Percentiles rank a stretch among this genome's conserved stretches.
phyloP scores from a whole-genome alignment of 92 coral and sea anemone genomes.

The Parazoanthus darwini region DNA sequence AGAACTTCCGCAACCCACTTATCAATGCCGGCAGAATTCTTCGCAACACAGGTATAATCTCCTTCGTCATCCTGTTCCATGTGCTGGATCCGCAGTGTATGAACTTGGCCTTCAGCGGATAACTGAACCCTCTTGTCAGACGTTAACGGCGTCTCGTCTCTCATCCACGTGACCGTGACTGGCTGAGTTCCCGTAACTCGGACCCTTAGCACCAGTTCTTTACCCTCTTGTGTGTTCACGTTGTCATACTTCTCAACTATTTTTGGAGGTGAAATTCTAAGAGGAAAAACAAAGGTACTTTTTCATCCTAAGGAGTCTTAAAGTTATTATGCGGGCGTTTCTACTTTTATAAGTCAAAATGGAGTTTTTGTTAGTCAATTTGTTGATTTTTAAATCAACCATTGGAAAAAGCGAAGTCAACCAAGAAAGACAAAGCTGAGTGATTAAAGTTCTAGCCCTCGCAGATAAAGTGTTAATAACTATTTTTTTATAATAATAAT shows the following conservation, averaged over 20 bases:
- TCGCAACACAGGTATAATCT: conserved; percentile 77
- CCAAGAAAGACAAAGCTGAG: no score
- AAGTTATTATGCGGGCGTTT: no score
- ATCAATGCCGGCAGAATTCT: conserved; percentile 77
- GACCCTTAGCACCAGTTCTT: conserved; percentile 55
- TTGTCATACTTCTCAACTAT: conserved; percentile 74
- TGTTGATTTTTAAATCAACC: no score
- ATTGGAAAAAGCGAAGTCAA: no score
- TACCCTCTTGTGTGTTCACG: conserved; percentile 72
- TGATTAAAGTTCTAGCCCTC: no score
- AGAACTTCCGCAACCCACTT: conserved; percentile 76
- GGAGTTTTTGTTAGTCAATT: no score
- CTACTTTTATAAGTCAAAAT: no score
- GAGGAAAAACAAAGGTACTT: neutral
- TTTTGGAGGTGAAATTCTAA: conserved; percentile 63
- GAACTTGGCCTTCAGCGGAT: conserved; percentile 61
- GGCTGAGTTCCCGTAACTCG: conserved; percentile 68
- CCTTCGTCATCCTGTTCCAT: conserved; percentile 77
- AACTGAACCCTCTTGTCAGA: conserved; percentile 54
- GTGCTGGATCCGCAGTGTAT: conserved; percentile 61
- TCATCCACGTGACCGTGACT: conserved; percentile 67
- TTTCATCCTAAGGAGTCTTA: no score
- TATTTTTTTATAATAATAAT: no score
- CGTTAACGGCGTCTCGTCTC: conserved; percentile 62
- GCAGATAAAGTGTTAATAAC: no score